These are phyloP conservation scores for Acanthis flammea DNA, from an alignment of 2,797 vertebrate genomes.

Conservation along the genomic window DNA sequence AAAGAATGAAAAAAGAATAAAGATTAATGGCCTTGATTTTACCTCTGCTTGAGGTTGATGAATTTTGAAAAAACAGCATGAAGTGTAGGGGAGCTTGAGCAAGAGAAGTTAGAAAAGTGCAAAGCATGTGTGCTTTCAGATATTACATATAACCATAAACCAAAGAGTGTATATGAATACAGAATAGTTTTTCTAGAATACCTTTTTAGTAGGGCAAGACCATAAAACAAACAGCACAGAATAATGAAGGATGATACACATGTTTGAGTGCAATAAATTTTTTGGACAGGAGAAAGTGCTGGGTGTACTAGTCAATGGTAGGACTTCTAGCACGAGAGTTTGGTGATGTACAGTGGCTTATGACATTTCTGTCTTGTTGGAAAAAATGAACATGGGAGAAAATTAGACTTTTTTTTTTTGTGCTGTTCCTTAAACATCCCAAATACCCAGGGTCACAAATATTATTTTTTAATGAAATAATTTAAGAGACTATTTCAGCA, in stretches of 20 bases:
- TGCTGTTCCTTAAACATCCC: not conserved
- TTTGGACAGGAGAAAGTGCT: not conserved
- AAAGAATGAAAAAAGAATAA: not conserved
- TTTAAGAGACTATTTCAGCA: not conserved
- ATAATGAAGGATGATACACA: not conserved
- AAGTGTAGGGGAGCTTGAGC: not conserved
- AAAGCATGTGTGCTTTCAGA: not conserved
- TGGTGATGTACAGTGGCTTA: not conserved
- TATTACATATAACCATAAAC: not conserved
- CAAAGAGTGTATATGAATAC: not conserved
- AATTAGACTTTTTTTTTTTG: not conserved
- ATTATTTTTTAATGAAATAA: not conserved
- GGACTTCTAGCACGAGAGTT: not conserved
- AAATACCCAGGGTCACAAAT: not conserved
- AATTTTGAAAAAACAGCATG: not conserved
- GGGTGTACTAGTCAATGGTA: not conserved
- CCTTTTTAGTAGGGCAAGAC: not conserved
- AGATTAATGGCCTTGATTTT: not conserved
- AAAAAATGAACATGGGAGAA: not conserved
- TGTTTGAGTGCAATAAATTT: not conserved
- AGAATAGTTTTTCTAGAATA: not conserved
- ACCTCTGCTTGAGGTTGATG: not conserved
- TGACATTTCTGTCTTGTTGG: not conserved
- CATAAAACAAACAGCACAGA: not conserved
- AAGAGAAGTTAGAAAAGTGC: not conserved